These are phyloP conservation scores for Limnephilus rhombicus DNA, from an alignment of 2,888 invertebrate genomes.

Conservation along the genomic window DNA sequence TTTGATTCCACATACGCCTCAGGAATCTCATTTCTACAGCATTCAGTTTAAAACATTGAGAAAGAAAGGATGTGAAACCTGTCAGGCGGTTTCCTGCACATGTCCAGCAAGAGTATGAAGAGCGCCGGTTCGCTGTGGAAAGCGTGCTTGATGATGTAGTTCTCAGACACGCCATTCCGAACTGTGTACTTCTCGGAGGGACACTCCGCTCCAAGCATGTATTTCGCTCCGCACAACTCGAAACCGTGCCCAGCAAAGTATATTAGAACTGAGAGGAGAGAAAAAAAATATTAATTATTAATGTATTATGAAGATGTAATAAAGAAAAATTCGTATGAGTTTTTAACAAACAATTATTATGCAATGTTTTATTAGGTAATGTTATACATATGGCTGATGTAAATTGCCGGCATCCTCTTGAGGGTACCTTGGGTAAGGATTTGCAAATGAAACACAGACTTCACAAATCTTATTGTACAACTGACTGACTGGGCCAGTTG, in stretches of 20 bases:
- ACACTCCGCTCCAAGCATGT: slow-evolving; percentile 75
- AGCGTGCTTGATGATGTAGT: slow-evolving; percentile 73
- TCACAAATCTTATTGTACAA: too few relatives aligned
- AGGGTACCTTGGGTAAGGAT: too few relatives aligned
- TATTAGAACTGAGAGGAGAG: slow-evolving; percentile 71
- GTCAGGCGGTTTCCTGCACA: slow-evolving; percentile 76
- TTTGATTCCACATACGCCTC: neutral
- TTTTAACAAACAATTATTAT: neutral
- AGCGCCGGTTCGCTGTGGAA: slow-evolving; percentile 74
- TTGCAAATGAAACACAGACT: too few relatives aligned
- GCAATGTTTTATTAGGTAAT: too few relatives aligned
- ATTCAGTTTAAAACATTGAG: neutral
- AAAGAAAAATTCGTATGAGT: neutral
- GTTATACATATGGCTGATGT: too few relatives aligned
- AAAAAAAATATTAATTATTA: neutral
- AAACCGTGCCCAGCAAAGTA: slow-evolving; percentile 80
- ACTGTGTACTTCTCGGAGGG: slow-evolving; percentile 72
- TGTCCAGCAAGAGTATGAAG: slow-evolving; percentile 77
- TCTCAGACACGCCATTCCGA: slow-evolving; percentile 75
- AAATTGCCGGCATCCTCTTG: too few relatives aligned
- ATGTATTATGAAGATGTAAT: neutral
- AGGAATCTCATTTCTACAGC: neutral
- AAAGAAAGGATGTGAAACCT: slow-evolving; percentile 69
- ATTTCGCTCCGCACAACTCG: slow-evolving; percentile 75
- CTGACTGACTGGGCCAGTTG: too few relatives aligned